Evolutionary conservation across 2,888 invertebrate genomes (phyloP), one percentile per base, ranked within the genome.

Genomic region (Dione vanillae): DNA sequence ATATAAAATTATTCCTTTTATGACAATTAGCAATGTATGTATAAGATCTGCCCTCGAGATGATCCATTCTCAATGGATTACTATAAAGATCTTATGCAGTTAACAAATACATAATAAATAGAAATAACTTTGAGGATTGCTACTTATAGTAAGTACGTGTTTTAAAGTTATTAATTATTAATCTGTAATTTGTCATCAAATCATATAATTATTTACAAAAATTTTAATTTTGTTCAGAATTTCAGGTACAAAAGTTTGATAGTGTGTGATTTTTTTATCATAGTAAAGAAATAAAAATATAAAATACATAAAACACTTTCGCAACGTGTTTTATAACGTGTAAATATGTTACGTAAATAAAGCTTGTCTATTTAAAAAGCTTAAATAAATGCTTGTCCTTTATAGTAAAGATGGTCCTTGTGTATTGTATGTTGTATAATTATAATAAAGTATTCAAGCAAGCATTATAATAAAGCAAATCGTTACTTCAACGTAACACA

Each of bases 401-500:
- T 35, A 40, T 64, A 37, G 40, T n/a, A 45, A 11, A 40, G 16
- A 45, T 62, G 19, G 54, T 54, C 37, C 11, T 45, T 0, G 37
- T 16, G 20, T 41, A n/a, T n/a, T n/a, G n/a, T n/a, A n/a, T n/a
- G n/a, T n/a, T n/a, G n/a, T n/a, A n/a, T n/a, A n/a, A n/a, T n/a
- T n/a, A n/a, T n/a, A n/a, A n/a, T n/a, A n/a, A n/a, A n/a, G n/a
- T n/a, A n/a, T n/a, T n/a, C n/a, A n/a, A n/a, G n/a, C n/a, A n/a
- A n/a, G n/a, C n/a, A n/a, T n/a, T 14, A 52, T 41, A 35, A 56
- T 35, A 16, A 19, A 56, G 27, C 37, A 52, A 58, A 61, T 68
- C 27, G 49, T 49, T 37, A 54, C n/a, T 49, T 62, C 62, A 52
- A 52, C n/a, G 37, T 61, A 19, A 35, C 52, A 45, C 43, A 68